phyloP scores from a whole-genome alignment of 2,888 invertebrate species.

The Aphidoletes aphidimyza region DNA sequence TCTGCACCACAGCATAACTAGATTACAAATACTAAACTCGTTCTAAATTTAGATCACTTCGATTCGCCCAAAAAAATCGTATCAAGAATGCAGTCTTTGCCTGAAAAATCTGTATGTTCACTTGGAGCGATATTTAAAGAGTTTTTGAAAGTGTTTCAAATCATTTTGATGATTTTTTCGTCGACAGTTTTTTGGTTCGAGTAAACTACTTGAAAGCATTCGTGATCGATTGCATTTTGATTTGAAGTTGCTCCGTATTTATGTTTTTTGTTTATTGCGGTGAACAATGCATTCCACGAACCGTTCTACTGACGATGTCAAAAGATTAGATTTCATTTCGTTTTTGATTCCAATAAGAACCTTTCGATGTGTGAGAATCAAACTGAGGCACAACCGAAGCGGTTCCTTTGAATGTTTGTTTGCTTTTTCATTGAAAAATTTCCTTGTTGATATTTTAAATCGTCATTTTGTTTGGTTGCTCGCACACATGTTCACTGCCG shows the following conservation, averaged over 20 bases:
- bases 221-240: constrained; percentile 12
- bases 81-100: no score
- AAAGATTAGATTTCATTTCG: neutral
- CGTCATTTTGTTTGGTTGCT: neutral
- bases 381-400: neutral
- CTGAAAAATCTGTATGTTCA: no score
- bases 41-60: neutral
- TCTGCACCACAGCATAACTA: constrained; percentile 9
- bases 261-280: no score
- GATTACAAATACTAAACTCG: constrained; percentile 5
- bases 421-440: neutral
- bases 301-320: neutral
- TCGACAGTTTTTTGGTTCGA: neutral
- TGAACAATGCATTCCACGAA: no score
- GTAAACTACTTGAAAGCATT: neutral
- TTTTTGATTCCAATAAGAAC: neutral
- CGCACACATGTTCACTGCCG: neutral
- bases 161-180: neutral
- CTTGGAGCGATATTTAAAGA: no score
- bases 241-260: neutral
- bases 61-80: neutral
- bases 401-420: neutral
- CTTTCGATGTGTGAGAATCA: constrained; percentile 4
- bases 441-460: neutral
- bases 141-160: neutral